phyloP scores from a whole-genome alignment of 2,113 vertebrate species.

The Gasterosteus aculeatus region DNA sequence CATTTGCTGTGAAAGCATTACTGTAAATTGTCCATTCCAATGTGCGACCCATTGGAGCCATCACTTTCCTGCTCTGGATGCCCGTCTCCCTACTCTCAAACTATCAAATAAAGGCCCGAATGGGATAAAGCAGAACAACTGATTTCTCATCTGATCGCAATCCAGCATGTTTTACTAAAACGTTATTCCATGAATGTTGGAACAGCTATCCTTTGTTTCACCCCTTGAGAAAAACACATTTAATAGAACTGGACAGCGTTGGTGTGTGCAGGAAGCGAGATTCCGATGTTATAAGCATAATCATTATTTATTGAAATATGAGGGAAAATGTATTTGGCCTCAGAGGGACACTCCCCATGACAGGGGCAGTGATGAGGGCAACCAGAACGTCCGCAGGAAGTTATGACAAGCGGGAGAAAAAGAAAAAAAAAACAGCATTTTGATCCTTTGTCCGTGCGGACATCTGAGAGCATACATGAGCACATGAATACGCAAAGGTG shows the following conservation, averaged over 20 bases:
- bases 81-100: neutral
- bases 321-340: constrained; percentile 82
- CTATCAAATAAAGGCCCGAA: constrained; percentile 5
- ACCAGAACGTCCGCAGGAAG: constrained; percentile 59
- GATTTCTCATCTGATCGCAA: neutral
- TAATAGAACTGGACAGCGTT: constrained; percentile 13
- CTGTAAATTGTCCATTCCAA: neutral
- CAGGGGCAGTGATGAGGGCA: constrained; percentile 79
- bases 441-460: constrained; percentile 39
- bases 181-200: neutral
- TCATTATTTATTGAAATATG: constrained; percentile 93
- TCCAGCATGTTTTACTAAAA: neutral
- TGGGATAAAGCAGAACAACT: neutral
- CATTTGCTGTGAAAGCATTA: constrained; percentile 11
- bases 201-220: neutral
- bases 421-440: constrained; percentile 23
- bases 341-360: constrained; percentile 80
- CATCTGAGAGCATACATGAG: constrained; percentile 45
- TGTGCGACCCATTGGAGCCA: neutral
- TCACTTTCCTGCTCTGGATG: neutral
- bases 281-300: constrained; percentile 77
- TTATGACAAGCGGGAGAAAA: constrained; percentile 48
- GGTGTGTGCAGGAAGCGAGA: constrained; percentile 44
- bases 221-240: neutral
- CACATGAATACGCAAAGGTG: constrained; percentile 26